Evolutionary conservation across 2,113 vertebrate genomes (phyloP), one percentile per base, ranked within the genome.

Genomic region (Platysteira castanea): DNA sequence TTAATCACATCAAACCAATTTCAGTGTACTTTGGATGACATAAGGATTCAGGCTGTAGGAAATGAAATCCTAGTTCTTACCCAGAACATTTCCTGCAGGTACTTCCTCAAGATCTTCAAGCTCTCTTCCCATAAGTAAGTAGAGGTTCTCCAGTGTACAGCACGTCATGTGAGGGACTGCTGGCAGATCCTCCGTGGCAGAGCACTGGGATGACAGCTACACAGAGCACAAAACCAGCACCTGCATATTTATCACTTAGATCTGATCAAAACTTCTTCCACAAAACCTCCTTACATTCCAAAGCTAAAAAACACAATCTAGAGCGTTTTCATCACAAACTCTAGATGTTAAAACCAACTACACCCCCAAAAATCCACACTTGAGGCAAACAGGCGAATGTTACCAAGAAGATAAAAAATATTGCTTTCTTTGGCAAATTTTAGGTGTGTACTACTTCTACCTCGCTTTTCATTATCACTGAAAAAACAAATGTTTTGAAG

Each of bases 101-200:
- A 99, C 99, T 92, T 99, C 98, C 28, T 99, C 97, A 35, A 99
- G 98, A 23, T 99, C 98, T 86, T 99, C 98, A 41, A 99, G 98
- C 88, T 99, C 99, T 78, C 98, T 97, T 39, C 99, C 99, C 99
- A 99, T 99, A 60, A 99, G 98, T 67, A 99, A 98, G 80, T 99
- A 99, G n/a, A 99, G 97, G 78, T 76, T 98, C 47, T 99, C 98
- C 96, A 99, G 53, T 0, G 98, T 98, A 50, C 99, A 99, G 90
- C 97, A 97, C 4, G 98, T 93, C 98, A 99, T 96, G 75, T 99
- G 98, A 57, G 99, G 98, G 3, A 99, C 69, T 3, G 89, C 56
- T 4, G 98, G 97, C 7, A 98, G 93, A 64, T 87, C 87, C 23
- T 98, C 97, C 10, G 69, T 78, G 30, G 98, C 89, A 17, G 92